Evolutionary conservation across 2,797 vertebrate species (phyloP), one percentile per base, ranked within the genome.

Genomic region (Octomys mimax): DNA sequence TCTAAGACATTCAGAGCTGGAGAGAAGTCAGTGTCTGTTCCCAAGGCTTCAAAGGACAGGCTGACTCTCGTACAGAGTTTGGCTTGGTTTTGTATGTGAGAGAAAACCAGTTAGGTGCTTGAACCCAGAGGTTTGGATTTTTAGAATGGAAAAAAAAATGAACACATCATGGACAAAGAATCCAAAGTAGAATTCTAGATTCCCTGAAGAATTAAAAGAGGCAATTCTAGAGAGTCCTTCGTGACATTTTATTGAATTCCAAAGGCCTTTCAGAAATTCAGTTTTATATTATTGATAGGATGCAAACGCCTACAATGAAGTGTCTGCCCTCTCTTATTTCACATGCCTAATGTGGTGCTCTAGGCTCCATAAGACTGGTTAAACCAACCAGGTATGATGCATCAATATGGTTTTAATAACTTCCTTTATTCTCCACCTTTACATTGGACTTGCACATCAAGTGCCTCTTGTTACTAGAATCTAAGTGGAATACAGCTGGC

Each of bases 391-490:
- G 3, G 10, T 12, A 57, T 3, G 31, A 5, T 0, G 5, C 11
- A 87, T 79, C 54, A 79, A 73, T 22, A 18, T 14, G 24, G 59
- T 31, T 62, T 70, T 54, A 26, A 80, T 62, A 59, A 19, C 52
- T 64, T 81, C 5, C 19, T 11, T 42, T 93, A 46, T 89, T 80
- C 46, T 16, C 21, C 22, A 22, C 28, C 39, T 57, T 96, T 62
- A 33, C 9, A 28, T 88, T 36, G 81, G 52, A 24, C 2, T 10
- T 24, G 26, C 82, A 92, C 52, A 24, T 5, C 42, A 36, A 64
- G 62, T 70, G 18, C 31, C 57, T 86, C 82, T 86, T 91, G 28
- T 94, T 75, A 80, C 64, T 24, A 61, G 24, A 90, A 73, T 94
- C 54, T 59, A 19, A 18, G 11, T 46, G 31, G 49, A 61, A 28